Conservation (phyloP, 2,113 vertebrate species). For the Triplophysa rosa region DNA sequence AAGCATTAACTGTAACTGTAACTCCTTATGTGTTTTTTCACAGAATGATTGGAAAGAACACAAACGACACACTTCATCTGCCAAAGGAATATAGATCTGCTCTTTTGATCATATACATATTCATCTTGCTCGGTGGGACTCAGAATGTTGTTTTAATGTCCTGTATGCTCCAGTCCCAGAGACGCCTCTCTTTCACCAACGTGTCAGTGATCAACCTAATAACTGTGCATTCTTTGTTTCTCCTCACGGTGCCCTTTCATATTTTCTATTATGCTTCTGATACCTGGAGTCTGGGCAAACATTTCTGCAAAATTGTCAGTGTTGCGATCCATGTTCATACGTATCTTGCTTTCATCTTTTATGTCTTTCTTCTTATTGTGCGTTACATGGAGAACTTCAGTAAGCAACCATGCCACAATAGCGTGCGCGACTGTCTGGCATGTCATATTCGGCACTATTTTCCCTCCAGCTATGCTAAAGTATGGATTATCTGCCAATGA, state of each 20-base stretch:
- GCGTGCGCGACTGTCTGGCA: conserved; percentile 75
- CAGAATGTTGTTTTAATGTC: conserved; percentile 68
- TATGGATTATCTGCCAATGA: conserved; percentile 64
- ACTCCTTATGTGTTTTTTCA: background rate
- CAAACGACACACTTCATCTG: background rate
- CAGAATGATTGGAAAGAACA: background rate
- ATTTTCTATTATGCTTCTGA: conserved; percentile 69
- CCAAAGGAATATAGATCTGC: conserved; percentile 5
- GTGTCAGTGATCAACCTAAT: conserved; percentile 81
- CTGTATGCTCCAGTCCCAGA: conserved; percentile 76
- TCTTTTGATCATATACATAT: conserved; percentile 64
- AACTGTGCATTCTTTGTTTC: conserved; percentile 74
- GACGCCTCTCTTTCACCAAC: conserved; percentile 75
- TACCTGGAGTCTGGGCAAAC: conserved; percentile 64
- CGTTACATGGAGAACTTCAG: conserved; percentile 79
- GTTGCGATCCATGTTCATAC: conserved; percentile 82
- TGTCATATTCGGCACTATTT: conserved; percentile 63
- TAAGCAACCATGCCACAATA: conserved; percentile 70
- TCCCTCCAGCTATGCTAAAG: conserved; percentile 61
- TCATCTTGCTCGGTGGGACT: conserved; percentile 69
- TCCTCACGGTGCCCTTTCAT: conserved; percentile 81
- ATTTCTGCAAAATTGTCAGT: conserved; percentile 78
- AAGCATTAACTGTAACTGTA: too few species aligned
- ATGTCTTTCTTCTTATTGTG: conserved; percentile 72
- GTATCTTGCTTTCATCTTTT: conserved; percentile 82